These are phyloP conservation scores for Rallus crepitans DNA, from an alignment of 2,797 vertebrate genomes.

Conservation along the genomic window DNA sequence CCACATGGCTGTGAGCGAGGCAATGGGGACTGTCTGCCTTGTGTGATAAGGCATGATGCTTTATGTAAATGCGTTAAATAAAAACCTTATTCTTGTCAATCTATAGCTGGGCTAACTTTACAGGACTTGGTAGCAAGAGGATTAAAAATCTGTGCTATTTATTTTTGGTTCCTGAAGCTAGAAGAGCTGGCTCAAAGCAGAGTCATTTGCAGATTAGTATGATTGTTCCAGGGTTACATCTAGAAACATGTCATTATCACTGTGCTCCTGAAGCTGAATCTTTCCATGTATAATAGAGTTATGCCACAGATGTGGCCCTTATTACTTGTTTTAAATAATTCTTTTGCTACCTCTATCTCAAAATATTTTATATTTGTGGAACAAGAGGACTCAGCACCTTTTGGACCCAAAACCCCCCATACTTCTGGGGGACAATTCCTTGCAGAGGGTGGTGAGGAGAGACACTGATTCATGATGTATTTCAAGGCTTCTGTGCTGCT, in stretches of 20 bases:
- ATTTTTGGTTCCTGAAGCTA: neutral
- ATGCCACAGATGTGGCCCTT: neutral
- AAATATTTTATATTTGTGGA: neutral
- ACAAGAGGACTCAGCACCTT: neutral
- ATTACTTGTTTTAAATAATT: neutral
- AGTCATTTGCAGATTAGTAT: neutral
- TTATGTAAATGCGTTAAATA: neutral
- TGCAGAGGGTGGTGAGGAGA: fast-evolving
- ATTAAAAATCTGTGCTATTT: neutral
- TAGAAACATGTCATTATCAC: neutral
- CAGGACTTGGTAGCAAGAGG: neutral
- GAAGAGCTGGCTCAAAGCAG: neutral
- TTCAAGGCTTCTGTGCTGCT: neutral
- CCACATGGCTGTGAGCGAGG: neutral
- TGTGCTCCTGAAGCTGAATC: neutral
- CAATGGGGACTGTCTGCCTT: neutral
- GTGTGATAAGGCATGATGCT: neutral
- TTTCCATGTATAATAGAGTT: neutral
- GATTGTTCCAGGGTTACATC: neutral
- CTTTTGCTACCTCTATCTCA: neutral
- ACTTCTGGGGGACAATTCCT: neutral
- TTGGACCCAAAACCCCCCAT: neutral
- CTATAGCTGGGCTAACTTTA: neutral
- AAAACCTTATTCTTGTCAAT: neutral
- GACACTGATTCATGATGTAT: neutral